These are phyloP conservation scores for Andrena chrysosceles DNA, from an alignment of 2,888 invertebrate species.

Conservation along the genomic window DNA sequence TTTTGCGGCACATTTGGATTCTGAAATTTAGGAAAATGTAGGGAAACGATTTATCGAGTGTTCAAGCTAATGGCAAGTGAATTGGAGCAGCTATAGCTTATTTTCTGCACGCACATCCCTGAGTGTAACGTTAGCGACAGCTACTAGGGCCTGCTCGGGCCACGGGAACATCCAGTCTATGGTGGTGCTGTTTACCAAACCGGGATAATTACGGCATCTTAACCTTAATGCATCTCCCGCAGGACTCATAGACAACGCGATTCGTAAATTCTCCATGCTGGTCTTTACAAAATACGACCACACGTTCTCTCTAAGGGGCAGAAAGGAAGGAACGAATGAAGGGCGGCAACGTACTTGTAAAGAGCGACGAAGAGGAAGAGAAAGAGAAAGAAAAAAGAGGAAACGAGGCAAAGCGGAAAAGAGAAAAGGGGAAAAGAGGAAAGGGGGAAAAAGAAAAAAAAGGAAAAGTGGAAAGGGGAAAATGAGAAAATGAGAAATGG, in stretches of 20 bases:
- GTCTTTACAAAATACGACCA: conserved; percentile 94
- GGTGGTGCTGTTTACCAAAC: conserved; percentile 95
- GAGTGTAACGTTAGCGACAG: conserved; percentile 94
- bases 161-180: conserved; percentile 98
- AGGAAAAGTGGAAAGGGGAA: too few relatives aligned
- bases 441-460: too few relatives aligned
- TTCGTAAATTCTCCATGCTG: conserved; percentile 94
- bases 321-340: neutral
- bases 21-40: conserved; percentile 81
- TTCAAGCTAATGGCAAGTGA: neutral
- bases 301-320: conserved; percentile 89
- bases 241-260: conserved; percentile 96
- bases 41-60: neutral
- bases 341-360: too few relatives aligned
- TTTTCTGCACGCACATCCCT: conserved; percentile 88
- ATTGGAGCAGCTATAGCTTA: too few relatives aligned
- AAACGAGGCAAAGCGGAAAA: too few relatives aligned
- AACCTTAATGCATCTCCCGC: conserved; percentile 93
- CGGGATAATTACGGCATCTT: conserved; percentile 95
- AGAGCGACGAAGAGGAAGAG: too few relatives aligned
- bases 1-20: conserved; percentile 89
- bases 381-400: too few relatives aligned
- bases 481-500: too few relatives aligned
- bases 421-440: too few relatives aligned
- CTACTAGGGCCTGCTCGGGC: conserved; percentile 95